A percentile compares a stretch with the other conserved stretches of the same genome.
Conservation (phyloP, 2,113 vertebrate species). For the Trinectes maculatus region DNA sequence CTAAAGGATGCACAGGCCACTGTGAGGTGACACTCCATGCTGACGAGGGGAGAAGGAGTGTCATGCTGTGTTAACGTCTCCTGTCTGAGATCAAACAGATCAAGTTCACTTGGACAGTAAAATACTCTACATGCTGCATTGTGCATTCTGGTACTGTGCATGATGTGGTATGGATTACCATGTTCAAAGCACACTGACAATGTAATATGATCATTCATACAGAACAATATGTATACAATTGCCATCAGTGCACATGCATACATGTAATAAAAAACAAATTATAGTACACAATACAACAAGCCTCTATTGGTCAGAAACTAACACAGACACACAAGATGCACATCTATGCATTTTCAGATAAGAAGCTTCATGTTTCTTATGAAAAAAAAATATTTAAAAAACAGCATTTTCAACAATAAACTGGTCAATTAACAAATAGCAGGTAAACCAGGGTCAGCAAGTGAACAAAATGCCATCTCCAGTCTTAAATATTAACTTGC, state of each 20-base stretch:
- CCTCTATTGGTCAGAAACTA: constrained; percentile 39
- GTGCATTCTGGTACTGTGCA: constrained; percentile 29
- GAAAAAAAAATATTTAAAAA: background rate
- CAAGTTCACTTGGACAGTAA: constrained; percentile 48
- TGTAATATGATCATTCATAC: constrained; percentile 31
- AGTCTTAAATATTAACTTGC: constrained; percentile 38
- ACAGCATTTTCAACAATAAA: background rate
- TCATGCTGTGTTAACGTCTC: constrained; percentile 50
- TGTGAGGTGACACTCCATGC: constrained; percentile 54
- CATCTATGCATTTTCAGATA: background rate
- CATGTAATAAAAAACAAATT: constrained; percentile 48
- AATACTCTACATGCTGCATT: constrained; percentile 21
- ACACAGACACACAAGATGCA: constrained; percentile 47
- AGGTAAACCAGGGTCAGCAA: background rate
- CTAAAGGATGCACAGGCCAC: constrained; percentile 55
- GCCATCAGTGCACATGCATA: constrained; percentile 34
- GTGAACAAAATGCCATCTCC: constrained; percentile 33
- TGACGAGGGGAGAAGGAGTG: constrained; percentile 52
- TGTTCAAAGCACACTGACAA: constrained; percentile 21
- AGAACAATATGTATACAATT: constrained; percentile 44
- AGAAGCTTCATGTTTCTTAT: constrained; percentile 7
- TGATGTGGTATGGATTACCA: background rate
- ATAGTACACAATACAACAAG: constrained; percentile 31
- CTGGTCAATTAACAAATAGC: too few species aligned
- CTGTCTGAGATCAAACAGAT: constrained; percentile 61